Percentiles rank a stretch among this genome's conserved stretches.
Conservation (phyloP, 2,888 invertebrate genomes). For the Apocheima hispidaria region DNA sequence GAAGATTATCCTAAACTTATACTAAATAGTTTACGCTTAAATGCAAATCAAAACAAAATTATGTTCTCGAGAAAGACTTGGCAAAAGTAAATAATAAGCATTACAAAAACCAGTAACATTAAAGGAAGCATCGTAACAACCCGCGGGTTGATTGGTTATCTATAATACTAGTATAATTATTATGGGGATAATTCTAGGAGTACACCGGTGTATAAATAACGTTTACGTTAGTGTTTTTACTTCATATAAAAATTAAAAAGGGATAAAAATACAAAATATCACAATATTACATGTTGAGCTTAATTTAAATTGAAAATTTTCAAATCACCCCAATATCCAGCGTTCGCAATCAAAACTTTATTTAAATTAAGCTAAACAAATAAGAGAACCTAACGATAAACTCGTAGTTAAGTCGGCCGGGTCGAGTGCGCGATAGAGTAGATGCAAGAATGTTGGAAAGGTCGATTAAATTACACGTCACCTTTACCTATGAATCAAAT, state of each 20-base stretch:
- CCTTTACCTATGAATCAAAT: slow-evolving; percentile 70
- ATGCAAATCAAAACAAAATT: slow-evolving; percentile 74
- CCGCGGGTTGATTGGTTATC: slow-evolving; percentile 57
- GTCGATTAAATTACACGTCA: slow-evolving; percentile 60
- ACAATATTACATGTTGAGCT: slow-evolving; percentile 86
- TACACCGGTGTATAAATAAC: slow-evolving; percentile 74
- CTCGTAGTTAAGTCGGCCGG: slow-evolving; percentile 54
- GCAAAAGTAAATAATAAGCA: slow-evolving; percentile 76
- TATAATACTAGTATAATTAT: slow-evolving; percentile 57
- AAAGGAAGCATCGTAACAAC: slow-evolving; percentile 79
- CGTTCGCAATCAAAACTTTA: slow-evolving; percentile 50
- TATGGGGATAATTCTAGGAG: slow-evolving; percentile 52
- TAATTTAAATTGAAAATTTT: slow-evolving; percentile 77
- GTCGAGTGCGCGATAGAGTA: slow-evolving; percentile 51
- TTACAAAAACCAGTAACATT: slow-evolving; percentile 71
- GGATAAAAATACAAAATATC: slow-evolving; percentile 85
- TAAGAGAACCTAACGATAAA: slow-evolving; percentile 61
- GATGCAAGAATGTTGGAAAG: slow-evolving; percentile 54
- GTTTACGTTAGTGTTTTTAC: slow-evolving; percentile 61
- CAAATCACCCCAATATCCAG: slow-evolving; percentile 60
- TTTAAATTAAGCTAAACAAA: slow-evolving; percentile 86
- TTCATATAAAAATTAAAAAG: slow-evolving; percentile 73
- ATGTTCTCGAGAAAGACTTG: slow-evolving; percentile 50
- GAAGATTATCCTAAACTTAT: slow-evolving; percentile 67
- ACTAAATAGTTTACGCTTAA: slow-evolving; percentile 74